Percentiles rank a stretch among this genome's conserved stretches.
Evolutionary conservation across 1,140 invertebrate genomes (phyloP).

Genomic region (Patella vulgata): DNA sequence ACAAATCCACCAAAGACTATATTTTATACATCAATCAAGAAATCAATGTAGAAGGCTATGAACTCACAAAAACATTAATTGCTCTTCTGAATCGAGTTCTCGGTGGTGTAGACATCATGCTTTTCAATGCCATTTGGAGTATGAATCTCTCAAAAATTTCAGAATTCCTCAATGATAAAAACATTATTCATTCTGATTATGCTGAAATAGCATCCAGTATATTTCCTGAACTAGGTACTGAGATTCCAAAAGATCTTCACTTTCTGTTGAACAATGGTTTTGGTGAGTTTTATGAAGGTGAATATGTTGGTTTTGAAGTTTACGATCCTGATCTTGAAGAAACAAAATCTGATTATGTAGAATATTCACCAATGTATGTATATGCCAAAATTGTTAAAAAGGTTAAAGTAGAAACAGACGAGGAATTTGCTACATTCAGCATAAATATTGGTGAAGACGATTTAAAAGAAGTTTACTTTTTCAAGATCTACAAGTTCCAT

Average conservation of each 20-base stretch:
- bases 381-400: constrained; percentile 41
- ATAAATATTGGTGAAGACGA: constrained; percentile 43
- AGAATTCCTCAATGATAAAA: not conserved
- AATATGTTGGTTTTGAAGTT: constrained; percentile 47
- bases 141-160: not conserved
- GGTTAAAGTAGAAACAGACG: constrained; percentile 6
- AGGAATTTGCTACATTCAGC: constrained; percentile 19
- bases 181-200: not conserved
- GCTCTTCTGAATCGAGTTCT: too few species aligned
- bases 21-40: too few species aligned
- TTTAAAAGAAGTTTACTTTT: constrained; percentile 25
- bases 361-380: constrained; percentile 22
- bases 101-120: too few species aligned
- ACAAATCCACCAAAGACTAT: too few species aligned
- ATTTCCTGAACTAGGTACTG: constrained; percentile 34
- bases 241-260: constrained; percentile 36
- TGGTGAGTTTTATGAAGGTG: constrained; percentile 30
- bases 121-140: too few species aligned
- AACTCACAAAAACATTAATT: too few species aligned
- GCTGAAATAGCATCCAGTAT: not conserved
- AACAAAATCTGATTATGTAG: not conserved
- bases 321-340: constrained; percentile 35
- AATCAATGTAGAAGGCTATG: too few species aligned
- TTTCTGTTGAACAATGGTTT: constrained; percentile 40
- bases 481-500: constrained; percentile 45